phyloP scores from a whole-genome alignment of 1,140 invertebrate genomes.

The Cydia amplana region DNA sequence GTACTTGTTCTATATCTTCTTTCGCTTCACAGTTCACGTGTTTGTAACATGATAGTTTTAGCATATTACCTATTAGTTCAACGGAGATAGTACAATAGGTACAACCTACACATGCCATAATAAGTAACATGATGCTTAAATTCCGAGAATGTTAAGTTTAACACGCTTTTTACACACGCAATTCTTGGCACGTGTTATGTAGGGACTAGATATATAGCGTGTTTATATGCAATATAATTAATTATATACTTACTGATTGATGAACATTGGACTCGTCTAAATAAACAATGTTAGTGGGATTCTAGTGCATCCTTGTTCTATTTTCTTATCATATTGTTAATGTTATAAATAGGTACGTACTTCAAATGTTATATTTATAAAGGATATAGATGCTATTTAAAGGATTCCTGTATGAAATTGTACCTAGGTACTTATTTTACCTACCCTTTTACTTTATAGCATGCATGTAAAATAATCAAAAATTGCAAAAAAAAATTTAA shows the following conservation, averaged over 20 bases:
- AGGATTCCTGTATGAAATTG: too few species aligned
- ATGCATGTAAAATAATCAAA: too few species aligned
- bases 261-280: constrained; percentile 14
- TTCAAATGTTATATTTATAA: neutral
- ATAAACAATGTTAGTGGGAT: constrained; percentile 3
- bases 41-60: too few species aligned
- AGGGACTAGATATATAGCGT: neutral
- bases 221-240: too few species aligned
- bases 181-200: neutral
- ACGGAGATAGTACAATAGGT: neutral
- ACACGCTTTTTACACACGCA: neutral
- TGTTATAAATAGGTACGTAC: constrained; percentile 20
- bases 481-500: too few species aligned
- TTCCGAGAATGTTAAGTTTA: neutral
- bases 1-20: too few species aligned
- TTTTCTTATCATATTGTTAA: neutral
- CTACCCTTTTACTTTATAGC: too few species aligned
- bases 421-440: too few species aligned
- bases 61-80: neutral
- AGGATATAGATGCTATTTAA: too few species aligned
- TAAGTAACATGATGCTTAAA: neutral
- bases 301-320: constrained; percentile 30
- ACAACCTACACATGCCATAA: neutral
- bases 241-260: neutral
- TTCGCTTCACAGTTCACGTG: too few species aligned